Conservation (phyloP, 2,797 vertebrate genomes). For the Adelosebastes latens region DNA sequence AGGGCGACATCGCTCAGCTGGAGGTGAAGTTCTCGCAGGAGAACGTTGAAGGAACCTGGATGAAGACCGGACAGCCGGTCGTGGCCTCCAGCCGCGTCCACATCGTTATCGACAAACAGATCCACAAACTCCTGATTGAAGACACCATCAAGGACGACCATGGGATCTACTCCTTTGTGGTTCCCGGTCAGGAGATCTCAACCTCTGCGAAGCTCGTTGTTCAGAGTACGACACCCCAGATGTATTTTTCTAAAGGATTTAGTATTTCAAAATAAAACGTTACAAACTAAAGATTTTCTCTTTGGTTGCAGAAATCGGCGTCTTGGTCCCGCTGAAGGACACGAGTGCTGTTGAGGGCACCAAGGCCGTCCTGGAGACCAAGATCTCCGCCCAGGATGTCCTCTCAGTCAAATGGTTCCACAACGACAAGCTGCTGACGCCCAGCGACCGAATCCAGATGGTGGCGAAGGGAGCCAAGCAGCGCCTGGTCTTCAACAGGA, state of each 20-base stretch:
- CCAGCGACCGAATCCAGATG: conserved; percentile 90
- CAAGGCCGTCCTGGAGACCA: conserved; percentile 94
- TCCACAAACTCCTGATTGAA: conserved; percentile 95
- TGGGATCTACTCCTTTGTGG: conserved; percentile 88
- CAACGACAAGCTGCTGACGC: conserved; percentile 85
- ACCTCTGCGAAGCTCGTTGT: conserved; percentile 88
- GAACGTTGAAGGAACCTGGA: conserved; percentile 94
- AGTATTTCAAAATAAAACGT: not conserved
- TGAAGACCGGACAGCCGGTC: conserved; percentile 89
- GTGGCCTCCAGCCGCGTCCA: conserved; percentile 89
- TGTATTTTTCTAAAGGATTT: not conserved
- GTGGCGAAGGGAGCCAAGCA: conserved; percentile 95
- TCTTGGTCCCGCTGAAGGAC: conserved; percentile 91
- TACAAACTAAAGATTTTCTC: not conserved
- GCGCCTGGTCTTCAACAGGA: conserved; percentile 90
- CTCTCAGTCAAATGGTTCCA: conserved; percentile 95
- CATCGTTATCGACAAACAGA: conserved; percentile 92
- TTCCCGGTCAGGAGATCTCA: conserved; percentile 88
- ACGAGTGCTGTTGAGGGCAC: conserved; percentile 89
- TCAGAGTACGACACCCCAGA: conserved; percentile 85
- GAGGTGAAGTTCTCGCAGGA: conserved; percentile 97
- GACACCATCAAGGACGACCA: conserved; percentile 89
- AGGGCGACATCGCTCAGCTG: conserved; percentile 96
- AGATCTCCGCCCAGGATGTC: conserved; percentile 95
- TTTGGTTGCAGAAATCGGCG: conserved; percentile 86